Conservation (phyloP, 2,888 invertebrate genomes). For the Halictus ligatus region DNA sequence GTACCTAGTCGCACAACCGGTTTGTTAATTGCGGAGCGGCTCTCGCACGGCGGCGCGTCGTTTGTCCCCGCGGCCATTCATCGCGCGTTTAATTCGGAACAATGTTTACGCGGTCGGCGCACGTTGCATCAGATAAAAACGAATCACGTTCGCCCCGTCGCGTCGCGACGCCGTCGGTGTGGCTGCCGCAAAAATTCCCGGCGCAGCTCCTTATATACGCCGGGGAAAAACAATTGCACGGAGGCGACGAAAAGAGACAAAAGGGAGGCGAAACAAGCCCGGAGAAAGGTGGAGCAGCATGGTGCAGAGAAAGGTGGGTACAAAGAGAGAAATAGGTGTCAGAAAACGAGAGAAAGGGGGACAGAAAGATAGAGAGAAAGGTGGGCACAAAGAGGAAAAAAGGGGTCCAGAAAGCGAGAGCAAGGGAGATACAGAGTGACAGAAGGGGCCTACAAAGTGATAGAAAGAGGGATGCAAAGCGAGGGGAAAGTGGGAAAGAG, state of each 20-base stretch:
- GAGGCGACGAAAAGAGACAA: slow-evolving; percentile 50
- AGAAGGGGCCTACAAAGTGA: background rate
- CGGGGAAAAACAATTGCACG: slow-evolving; percentile 56
- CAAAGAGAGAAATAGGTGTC: background rate
- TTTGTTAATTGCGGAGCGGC: slow-evolving; percentile 29
- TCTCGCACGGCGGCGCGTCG: slow-evolving; percentile 5
- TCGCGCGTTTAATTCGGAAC: slow-evolving; percentile 48
- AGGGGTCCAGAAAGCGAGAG: background rate
- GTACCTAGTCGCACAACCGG: background rate
- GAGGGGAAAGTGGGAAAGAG: background rate
- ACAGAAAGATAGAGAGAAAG: background rate
- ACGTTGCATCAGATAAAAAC: slow-evolving; percentile 46
- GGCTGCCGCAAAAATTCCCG: slow-evolving; percentile 37
- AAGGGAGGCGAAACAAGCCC: slow-evolving; percentile 14
- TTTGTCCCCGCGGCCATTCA: slow-evolving; percentile 39
- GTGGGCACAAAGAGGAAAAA: background rate
- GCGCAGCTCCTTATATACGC: slow-evolving; percentile 24
- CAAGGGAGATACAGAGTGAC: no score
- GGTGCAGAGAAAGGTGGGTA: background rate
- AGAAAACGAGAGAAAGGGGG: background rate
- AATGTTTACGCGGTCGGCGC: slow-evolving; percentile 33
- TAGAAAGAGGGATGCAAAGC: no score
- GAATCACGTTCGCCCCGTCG: slow-evolving; percentile 32
- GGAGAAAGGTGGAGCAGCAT: background rate
- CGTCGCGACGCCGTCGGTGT: background rate